Conservation (phyloP, 2,888 invertebrate species). For the Oxytorus armatus region DNA sequence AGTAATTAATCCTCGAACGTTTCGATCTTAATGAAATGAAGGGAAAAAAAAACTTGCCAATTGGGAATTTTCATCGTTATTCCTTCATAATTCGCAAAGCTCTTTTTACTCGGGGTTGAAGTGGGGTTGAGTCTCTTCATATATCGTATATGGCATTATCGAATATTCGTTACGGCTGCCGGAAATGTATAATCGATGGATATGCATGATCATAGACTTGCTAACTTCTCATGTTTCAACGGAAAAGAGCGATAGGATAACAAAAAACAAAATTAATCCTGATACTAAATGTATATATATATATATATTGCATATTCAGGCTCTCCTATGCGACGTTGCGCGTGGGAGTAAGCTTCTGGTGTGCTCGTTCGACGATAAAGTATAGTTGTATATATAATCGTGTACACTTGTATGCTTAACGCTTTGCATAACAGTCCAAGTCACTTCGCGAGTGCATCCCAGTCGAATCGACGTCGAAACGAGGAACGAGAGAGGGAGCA, state of each 20-base stretch:
- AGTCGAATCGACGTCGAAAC: slow-evolving; percentile 65
- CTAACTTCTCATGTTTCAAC: not conserved
- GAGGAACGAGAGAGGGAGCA: slow-evolving; percentile 31
- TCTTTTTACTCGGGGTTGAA: not conserved
- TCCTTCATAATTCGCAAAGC: not conserved
- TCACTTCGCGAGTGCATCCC: slow-evolving; percentile 63
- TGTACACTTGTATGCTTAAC: slow-evolving; percentile 63
- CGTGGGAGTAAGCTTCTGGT: slow-evolving; percentile 37
- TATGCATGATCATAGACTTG: not conserved
- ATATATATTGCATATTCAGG: slow-evolving; percentile 35
- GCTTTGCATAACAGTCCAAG: slow-evolving; percentile 67
- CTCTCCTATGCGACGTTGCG: slow-evolving; percentile 21
- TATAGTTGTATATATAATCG: not conserved
- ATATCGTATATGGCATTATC: slow-evolving; percentile 3
- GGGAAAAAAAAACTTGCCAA: too few species aligned
- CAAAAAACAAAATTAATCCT: slow-evolving; percentile 9
- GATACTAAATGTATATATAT: slow-evolving; percentile 27
- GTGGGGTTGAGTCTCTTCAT: not conserved
- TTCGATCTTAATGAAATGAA: too few species aligned
- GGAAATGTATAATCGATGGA: slow-evolving; percentile 26
- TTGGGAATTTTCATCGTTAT: not conserved
- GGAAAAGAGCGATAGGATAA: slow-evolving; percentile 8
- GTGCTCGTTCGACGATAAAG: slow-evolving; percentile 20
- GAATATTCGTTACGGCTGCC: not conserved
- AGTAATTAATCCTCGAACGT: too few species aligned